phyloP scores from a whole-genome alignment of 2,888 invertebrate species.

The Cephus runcator region DNA sequence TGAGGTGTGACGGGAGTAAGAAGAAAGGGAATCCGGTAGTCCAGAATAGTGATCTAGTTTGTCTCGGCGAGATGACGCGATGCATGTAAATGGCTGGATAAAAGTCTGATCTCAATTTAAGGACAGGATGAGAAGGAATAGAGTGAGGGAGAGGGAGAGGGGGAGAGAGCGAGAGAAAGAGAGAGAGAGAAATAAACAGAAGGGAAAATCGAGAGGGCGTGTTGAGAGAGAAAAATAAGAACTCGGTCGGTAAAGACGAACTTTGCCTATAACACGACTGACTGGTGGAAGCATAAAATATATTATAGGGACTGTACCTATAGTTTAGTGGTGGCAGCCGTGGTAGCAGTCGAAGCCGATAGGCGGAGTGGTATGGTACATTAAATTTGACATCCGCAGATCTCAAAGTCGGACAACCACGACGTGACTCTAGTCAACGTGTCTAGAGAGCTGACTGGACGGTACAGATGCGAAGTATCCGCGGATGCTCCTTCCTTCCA shows the following conservation, averaged over 20 bases:
- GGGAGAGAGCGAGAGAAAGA: neutral
- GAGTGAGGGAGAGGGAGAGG: neutral
- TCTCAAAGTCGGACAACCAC: constrained; percentile 74
- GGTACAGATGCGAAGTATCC: constrained; percentile 80
- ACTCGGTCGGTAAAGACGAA: neutral
- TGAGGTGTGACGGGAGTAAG: neutral
- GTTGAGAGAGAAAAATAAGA: neutral
- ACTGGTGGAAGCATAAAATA: neutral
- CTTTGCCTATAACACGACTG: neutral
- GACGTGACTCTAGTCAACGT: constrained; percentile 77
- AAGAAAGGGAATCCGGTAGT: neutral
- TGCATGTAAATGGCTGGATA: constrained; percentile 45
- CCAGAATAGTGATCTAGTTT: constrained; percentile 30
- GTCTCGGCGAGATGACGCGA: constrained; percentile 33
- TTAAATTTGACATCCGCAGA: constrained; percentile 63
- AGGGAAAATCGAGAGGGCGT: neutral
- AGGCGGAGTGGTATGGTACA: constrained; percentile 16
- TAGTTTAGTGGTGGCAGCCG: neutral
- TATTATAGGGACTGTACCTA: neutral
- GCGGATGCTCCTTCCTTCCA: constrained; percentile 78
- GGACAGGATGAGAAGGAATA: constrained; percentile 8
- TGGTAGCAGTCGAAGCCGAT: constrained; percentile 25
- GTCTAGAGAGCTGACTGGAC: constrained; percentile 74
- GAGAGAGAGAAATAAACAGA: neutral
- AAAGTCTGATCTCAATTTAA: constrained; percentile 15